Evolutionary conservation across 2,113 vertebrate species (phyloP).

Genomic region (Garra rufa): DNA sequence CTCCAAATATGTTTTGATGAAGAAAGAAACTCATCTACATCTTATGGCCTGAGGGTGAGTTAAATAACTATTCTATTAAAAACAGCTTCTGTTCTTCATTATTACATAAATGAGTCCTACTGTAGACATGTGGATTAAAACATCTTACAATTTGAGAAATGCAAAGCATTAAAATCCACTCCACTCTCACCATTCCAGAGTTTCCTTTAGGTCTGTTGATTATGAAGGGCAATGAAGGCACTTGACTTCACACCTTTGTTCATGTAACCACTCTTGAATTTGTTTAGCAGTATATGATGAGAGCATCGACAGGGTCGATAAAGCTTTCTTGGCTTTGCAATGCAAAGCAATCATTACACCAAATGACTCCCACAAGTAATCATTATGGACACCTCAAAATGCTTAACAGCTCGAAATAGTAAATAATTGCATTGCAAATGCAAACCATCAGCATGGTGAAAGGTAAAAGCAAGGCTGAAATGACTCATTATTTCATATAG

Average conservation of each 20-base stretch:
- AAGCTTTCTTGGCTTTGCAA: slow-evolving; percentile 9
- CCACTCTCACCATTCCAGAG: neutral
- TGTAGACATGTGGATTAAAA: neutral
- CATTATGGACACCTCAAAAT: neutral
- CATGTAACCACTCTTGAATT: slow-evolving; percentile 9
- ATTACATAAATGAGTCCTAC: neutral
- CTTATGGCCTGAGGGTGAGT: neutral
- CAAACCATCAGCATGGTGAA: slow-evolving; percentile 13
- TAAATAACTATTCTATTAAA: neutral
- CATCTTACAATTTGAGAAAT: neutral
- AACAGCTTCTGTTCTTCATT: neutral
- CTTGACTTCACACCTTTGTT: neutral
- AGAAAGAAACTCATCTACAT: neutral
- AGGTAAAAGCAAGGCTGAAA: slow-evolving; percentile 22
- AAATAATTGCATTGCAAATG: slow-evolving; percentile 11
- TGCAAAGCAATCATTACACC: slow-evolving; percentile 14
- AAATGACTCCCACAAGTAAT: neutral
- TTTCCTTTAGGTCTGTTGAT: slow-evolving; percentile 9
- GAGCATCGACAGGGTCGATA: neutral
- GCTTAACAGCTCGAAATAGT: neutral
- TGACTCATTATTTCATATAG: slow-evolving; percentile 3
- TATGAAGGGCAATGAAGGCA: slow-evolving; percentile 18
- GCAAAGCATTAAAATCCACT: slow-evolving; percentile 2
- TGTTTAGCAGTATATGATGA: slow-evolving; percentile 20
- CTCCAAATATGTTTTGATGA: neutral